These are phyloP conservation scores for Heteromormyrus szaboi DNA, from an alignment of 2,797 vertebrate genomes.

Conservation along the genomic window DNA sequence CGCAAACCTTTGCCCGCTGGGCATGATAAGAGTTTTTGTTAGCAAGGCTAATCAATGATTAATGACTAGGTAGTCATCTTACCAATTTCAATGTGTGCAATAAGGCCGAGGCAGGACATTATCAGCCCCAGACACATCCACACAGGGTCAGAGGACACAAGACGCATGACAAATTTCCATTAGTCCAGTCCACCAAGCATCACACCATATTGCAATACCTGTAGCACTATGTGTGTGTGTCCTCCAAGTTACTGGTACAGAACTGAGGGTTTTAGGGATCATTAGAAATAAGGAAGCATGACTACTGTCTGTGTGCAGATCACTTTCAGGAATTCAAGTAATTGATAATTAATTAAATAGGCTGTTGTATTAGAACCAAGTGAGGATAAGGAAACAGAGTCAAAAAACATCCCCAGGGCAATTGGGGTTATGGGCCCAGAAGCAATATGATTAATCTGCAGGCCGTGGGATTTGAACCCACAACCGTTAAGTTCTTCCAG, in stretches of 20 bases:
- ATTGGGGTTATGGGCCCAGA: background rate
- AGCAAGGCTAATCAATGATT: background rate
- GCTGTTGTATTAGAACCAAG: slow-evolving; percentile 56
- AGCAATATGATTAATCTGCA: slow-evolving; percentile 21
- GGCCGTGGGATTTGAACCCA: slow-evolving; percentile 63
- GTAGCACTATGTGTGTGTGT: slow-evolving; percentile 62
- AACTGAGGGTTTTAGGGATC: background rate
- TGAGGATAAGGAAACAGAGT: slow-evolving; percentile 37
- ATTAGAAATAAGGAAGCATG: background rate
- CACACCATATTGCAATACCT: slow-evolving; percentile 70
- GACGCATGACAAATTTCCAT: slow-evolving; percentile 71
- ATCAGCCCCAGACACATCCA: slow-evolving; percentile 64
- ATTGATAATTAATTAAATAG: background rate
- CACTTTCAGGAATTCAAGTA: background rate
- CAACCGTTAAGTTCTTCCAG: slow-evolving; percentile 55
- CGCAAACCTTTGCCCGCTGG: background rate
- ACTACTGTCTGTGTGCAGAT: background rate
- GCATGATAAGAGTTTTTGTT: background rate
- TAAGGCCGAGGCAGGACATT: slow-evolving; percentile 54
- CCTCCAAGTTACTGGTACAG: slow-evolving; percentile 48
- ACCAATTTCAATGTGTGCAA: slow-evolving; percentile 45
- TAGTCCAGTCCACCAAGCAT: slow-evolving; percentile 63
- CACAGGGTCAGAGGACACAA: slow-evolving; percentile 58
- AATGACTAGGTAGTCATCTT: slow-evolving; percentile 18
- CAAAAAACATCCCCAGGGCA: background rate